These are phyloP conservation scores for Neocrepidodera transversa DNA, from an alignment of 2,888 invertebrate species.

Conservation along the genomic window DNA sequence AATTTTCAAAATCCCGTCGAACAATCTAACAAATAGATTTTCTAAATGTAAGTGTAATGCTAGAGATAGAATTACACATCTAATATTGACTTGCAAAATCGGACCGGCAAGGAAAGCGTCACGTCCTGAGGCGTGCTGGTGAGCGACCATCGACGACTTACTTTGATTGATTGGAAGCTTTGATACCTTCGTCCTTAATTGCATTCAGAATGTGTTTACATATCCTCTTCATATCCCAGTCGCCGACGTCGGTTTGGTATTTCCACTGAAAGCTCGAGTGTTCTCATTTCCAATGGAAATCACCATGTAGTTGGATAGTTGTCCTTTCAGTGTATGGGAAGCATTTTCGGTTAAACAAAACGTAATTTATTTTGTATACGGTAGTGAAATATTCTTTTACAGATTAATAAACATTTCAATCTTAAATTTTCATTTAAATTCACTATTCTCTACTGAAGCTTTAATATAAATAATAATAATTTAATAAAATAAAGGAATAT, in stretches of 20 bases:
- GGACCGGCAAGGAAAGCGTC: constrained; percentile 53
- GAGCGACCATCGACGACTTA: constrained; percentile 59
- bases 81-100: constrained; percentile 60
- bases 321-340: neutral
- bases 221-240: constrained; percentile 12
- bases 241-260: neutral
- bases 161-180: constrained; percentile 59
- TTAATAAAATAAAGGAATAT: no score
- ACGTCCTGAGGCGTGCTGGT: constrained; percentile 59
- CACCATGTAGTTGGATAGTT: neutral
- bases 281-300: neutral
- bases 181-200: constrained; percentile 60
- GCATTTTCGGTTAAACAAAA: neutral
- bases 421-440: no score
- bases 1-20: no score
- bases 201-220: constrained; percentile 60
- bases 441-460: no score
- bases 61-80: constrained; percentile 53
- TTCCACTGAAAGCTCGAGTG: constrained; percentile 24
- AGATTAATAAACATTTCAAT: no score
- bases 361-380: neutral
- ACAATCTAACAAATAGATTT: neutral
- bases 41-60: constrained; percentile 41
- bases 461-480: no score
- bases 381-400: no score